Percentiles rank a stretch among this genome's conserved stretches.
These are phyloP conservation scores for Ariolimax columbianus DNA, from an alignment of 2,888 invertebrate species.

Conservation along the genomic window DNA sequence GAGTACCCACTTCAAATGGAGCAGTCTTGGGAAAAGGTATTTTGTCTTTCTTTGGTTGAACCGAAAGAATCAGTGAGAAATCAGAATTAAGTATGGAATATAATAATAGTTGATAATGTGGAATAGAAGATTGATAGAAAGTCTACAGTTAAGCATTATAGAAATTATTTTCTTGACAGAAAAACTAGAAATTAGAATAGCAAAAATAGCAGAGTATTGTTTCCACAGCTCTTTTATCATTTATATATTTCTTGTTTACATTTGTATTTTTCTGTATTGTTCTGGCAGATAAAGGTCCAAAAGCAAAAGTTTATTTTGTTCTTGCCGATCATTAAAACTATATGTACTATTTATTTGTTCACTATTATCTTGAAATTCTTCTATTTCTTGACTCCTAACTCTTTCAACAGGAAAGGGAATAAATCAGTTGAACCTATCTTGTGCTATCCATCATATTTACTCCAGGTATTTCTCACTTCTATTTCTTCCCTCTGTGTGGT, in stretches of 20 bases:
- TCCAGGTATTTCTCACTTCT: too few species aligned
- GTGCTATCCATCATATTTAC: too few species aligned
- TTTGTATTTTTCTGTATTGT: not conserved
- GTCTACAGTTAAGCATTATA: not conserved
- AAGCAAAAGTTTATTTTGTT: not conserved
- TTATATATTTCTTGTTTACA: not conserved
- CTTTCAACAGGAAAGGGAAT: too few species aligned
- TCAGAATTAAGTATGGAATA: not conserved
- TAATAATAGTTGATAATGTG: too few species aligned
- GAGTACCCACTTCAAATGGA: conserved; percentile 8
- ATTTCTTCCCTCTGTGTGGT: too few species aligned
- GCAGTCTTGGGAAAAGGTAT: conserved; percentile 19
- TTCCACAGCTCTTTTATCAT: not conserved
- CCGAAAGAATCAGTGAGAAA: not conserved
- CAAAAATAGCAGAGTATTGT: not conserved
- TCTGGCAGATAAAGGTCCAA: not conserved
- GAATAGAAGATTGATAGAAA: not conserved
- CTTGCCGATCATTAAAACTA: too few species aligned
- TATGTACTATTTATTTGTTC: too few species aligned
- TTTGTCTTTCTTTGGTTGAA: not conserved
- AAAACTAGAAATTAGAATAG: too few species aligned
- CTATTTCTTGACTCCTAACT: too few species aligned
- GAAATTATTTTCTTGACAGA: too few species aligned
- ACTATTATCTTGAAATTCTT: too few species aligned
- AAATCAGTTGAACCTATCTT: too few species aligned